Base-by-base conservation (phyloP, 2,113 vertebrate genomes). In the Ancistrus triradiatus region DNA sequence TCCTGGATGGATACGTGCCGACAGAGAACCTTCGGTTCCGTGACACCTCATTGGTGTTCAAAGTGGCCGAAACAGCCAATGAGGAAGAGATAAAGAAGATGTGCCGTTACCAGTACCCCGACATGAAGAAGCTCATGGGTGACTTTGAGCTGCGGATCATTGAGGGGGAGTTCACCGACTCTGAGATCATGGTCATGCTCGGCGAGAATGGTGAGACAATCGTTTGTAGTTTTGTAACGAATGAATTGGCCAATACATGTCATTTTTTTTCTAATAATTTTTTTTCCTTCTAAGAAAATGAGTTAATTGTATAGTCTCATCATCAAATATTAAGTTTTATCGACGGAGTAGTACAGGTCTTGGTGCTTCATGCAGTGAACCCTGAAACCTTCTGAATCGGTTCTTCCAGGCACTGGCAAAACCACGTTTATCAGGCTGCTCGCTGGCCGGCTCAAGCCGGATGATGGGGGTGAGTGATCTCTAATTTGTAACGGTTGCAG, bases 101-200 rank as follows among this genome's bases (percentile, higher is more conserved):
- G 88, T 90, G 95, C 27, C 94, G 95, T 78, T 98, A 98, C 79
- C 96, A 95, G 83, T 98, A 98, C 9, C 94, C 95, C 1, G 80
- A 90, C 66, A 98, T 98, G 95, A 87, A 72, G 71, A 98, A 98
- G 85, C 88, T 90, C 69, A 87, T 98, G 94, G 95, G 95, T 35
- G 95, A 98, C 35, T 98, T 98, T 81, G 85, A 87, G 28, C 81
- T 98, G 51, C 84, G 84, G 15, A 97, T 98, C 76, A 89, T 91
- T 51, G 89, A 83, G 59, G 95, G 95, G 74, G 95, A 98, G 70
- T 98, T 98, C 70, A 95, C 95, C 0, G 95, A 98, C 83, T 98
- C 95, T 52, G 95, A 98, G 89, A 98, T 98, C 71, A 97, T 98
- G 95, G 95, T 98, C 76, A 98, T 98, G 95, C 78, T 98, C 24